These are phyloP conservation scores for Carpatolechia fugitivella DNA, from an alignment of 2,888 invertebrate genomes.

Conservation along the genomic window DNA sequence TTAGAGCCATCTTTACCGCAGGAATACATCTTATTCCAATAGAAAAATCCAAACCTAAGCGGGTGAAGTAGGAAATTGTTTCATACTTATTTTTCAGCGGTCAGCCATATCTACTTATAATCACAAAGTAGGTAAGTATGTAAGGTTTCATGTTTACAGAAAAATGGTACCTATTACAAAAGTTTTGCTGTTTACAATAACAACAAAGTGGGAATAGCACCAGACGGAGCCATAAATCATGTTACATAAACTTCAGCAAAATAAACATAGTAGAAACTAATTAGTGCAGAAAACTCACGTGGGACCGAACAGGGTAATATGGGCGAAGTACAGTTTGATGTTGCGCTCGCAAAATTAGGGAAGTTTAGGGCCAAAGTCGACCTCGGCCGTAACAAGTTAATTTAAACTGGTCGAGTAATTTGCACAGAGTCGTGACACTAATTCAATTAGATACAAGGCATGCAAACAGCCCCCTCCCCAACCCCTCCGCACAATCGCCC, in stretches of 20 bases:
- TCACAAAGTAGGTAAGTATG: too few species aligned
- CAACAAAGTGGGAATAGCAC: constrained; percentile 24
- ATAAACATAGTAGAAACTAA: constrained; percentile 74
- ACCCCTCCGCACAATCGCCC: constrained; percentile 28
- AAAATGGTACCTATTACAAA: not conserved
- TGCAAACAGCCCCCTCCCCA: constrained; percentile 50
- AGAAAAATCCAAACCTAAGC: too few species aligned
- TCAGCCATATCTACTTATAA: too few species aligned
- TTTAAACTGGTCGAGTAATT: constrained; percentile 75
- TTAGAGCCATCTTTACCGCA: too few species aligned
- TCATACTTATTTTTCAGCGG: too few species aligned
- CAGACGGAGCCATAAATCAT: constrained; percentile 64
- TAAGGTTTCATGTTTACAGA: too few species aligned
- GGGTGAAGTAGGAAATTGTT: too few species aligned
- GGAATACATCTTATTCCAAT: too few species aligned
- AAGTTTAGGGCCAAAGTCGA: constrained; percentile 74
- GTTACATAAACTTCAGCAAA: constrained; percentile 67
- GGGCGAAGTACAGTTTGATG: constrained; percentile 75
- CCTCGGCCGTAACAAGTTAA: constrained; percentile 66
- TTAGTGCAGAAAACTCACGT: constrained; percentile 76
- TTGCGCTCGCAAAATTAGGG: constrained; percentile 75
- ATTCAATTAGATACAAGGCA: constrained; percentile 72
- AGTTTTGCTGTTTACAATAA: not conserved
- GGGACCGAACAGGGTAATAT: constrained; percentile 73
- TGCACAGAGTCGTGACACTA: constrained; percentile 70